phyloP scores from a whole-genome alignment of 2,797 vertebrate species.

The Hydrophis major region DNA sequence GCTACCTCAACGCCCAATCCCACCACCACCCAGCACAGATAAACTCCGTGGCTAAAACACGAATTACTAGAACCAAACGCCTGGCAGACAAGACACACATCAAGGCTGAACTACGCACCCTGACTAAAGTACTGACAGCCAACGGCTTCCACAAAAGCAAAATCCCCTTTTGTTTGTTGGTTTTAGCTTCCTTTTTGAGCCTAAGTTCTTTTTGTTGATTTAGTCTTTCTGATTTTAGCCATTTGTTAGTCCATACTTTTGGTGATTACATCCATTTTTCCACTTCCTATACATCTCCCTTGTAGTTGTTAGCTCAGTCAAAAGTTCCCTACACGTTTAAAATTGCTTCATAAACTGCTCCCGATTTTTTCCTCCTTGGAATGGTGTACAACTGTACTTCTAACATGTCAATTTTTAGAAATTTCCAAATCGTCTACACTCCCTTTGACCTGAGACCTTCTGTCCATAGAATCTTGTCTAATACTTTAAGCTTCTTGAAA shows the following conservation, averaged over 20 bases:
- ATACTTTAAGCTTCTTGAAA: not conserved
- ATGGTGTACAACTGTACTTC: not conserved
- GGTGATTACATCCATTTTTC: not conserved
- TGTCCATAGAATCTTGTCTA: not conserved
- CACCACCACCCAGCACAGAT: too few species aligned
- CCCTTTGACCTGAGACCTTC: not conserved
- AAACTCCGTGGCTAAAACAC: too few species aligned
- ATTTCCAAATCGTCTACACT: not conserved
- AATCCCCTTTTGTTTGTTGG: not conserved
- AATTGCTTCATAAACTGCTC: not conserved
- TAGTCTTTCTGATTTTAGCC: not conserved
- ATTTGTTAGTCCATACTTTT: not conserved
- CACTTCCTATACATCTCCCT: not conserved
- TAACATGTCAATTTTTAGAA: not conserved
- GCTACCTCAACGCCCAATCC: too few species aligned
- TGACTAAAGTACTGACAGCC: too few species aligned
- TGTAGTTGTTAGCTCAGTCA: not conserved
- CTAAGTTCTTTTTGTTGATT: not conserved
- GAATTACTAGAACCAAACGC: too few species aligned
- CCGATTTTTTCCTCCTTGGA: not conserved
- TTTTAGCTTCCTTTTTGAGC: not conserved
- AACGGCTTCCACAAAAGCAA: too few species aligned
- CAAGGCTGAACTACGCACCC: too few species aligned
- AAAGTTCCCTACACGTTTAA: not conserved
- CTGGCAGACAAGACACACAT: too few species aligned